Base-by-base conservation (phyloP, 2,113 vertebrate genomes). In the Sigmodon hispidus region DNA sequence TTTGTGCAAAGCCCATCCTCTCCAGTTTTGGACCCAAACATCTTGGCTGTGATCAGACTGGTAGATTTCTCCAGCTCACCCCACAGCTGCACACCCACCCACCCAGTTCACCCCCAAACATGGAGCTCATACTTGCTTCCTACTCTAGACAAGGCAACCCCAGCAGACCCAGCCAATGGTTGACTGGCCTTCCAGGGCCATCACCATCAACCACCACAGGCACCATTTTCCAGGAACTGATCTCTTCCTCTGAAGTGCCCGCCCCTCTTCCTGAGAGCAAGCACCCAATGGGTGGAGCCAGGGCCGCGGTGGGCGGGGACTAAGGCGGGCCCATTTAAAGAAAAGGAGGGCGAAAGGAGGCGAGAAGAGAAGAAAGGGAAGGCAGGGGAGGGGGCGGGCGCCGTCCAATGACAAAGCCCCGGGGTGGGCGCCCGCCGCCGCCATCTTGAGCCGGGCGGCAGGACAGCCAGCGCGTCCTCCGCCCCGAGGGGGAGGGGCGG, bases 371-470 rank as follows among this genome's bases (percentile, higher is more conserved):
- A 97, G 97, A 97, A 97, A 97, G 96, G 97, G 93, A 91, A 67
- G 94, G 95, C 95, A 93, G 81, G 97, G 97, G 88, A 48, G 88
- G 88, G 73, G 57, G 95, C 93, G 94, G 93, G 93, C 96, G 95
- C 91, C 67, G 90, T 96, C 97, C 97, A 98, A 98, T 96, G 97
- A 96, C 97, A 97, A 97, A 98, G 98, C 97, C 98, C 97, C 97
- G 96, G 97, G 97, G 98, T 98, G 98, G 97, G 98, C 94, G 96
- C 96, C 96, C 94, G 97, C 97, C 98, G 98, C 96, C 98, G 98
- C 98, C 98, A 98, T 98, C 97, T 98, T 98, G 98, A 97, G 94
- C 96, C 55, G 92, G 97, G 97, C 97, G 91, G 97, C 86, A 67
- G 97, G 90, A 61, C 90, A 87, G 96, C 86, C 94, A 91, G 93